Evolutionary conservation across 2,113 vertebrate genomes (phyloP).

Genomic region (Albula goreensis): DNA sequence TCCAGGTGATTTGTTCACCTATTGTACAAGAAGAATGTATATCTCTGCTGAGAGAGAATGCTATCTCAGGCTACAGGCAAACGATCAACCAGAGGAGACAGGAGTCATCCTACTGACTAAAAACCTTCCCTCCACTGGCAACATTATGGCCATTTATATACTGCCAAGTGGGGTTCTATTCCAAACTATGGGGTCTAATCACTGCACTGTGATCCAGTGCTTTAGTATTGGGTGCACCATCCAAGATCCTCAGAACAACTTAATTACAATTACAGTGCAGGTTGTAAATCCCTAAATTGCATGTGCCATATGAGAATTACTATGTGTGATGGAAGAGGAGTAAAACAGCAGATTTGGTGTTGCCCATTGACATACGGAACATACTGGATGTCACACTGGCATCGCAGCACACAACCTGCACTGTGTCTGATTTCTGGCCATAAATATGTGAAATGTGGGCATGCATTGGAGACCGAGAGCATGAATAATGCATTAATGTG

Average conservation of each 20-base stretch:
- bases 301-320: not conserved
- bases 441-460: slow-evolving; percentile 2
- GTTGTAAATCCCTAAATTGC: not conserved
- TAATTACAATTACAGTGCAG: not conserved
- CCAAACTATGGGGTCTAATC: not conserved
- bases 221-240: not conserved
- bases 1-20: too few relatives aligned
- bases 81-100: not conserved
- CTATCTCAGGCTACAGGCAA: not conserved
- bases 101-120: not conserved
- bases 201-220: not conserved
- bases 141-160: not conserved
- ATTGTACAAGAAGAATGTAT: too few relatives aligned
- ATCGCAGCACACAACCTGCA: not conserved
- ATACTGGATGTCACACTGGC: not conserved
- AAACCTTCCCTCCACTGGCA: not conserved
- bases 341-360: not conserved
- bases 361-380: not conserved
- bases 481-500: slow-evolving; percentile 10
- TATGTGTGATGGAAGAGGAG: not conserved
- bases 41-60: not conserved
- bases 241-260: not conserved
- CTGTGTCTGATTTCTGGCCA: not conserved
- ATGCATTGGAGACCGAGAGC: not conserved
- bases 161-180: not conserved